Base-by-base conservation (phyloP, 2,113 vertebrate species). In the Phalacrocorax carbo region DNA sequence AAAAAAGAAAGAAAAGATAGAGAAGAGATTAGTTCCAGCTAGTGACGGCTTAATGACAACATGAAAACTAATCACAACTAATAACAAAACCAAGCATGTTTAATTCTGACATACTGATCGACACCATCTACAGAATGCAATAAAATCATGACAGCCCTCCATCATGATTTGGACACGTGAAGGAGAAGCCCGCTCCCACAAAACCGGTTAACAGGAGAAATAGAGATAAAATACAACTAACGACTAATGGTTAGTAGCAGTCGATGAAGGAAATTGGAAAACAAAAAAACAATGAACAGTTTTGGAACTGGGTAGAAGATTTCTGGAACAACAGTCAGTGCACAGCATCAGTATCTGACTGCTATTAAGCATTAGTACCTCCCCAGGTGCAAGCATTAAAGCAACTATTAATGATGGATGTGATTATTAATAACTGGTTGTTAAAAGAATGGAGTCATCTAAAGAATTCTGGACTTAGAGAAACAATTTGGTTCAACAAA, bases 11-110 rank as follows among this genome's bases (percentile, higher is more conserved):
- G 97, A 98, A 98, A 99, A 99, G 99, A 99, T 99, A 99, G 99
- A 99, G 99, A 99, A 99, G 99, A 99, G 99, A 99, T 99, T 99
- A 99, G 99, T 99, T 99, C 99, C 99, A 99, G 99, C 99, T 99
- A 99, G 99, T 99, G 99, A 99, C 99, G 98, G 99, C 99, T 99
- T 99, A 99, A 99, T 99, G 99, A 99, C 99, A 99, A 99, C 99
- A 99, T 99, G 99, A 99, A 99, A 99, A 98, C 98, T 98, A 98
- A 99, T 98, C 98, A 99, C 98, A 98, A 98, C 98, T 99, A 99
- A 99, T 98, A 98, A 99, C 98, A 98, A 98, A 98, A 98, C 98
- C 97, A 98, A 98, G 98, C 98, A 98, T 98, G 98, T 98, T 98
- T 98, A 98, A 98, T 98, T 98, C 94, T 98, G 98, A 98, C 98